Conservation (phyloP, 2,797 vertebrate species). For the Enteromius viviparus region DNA sequence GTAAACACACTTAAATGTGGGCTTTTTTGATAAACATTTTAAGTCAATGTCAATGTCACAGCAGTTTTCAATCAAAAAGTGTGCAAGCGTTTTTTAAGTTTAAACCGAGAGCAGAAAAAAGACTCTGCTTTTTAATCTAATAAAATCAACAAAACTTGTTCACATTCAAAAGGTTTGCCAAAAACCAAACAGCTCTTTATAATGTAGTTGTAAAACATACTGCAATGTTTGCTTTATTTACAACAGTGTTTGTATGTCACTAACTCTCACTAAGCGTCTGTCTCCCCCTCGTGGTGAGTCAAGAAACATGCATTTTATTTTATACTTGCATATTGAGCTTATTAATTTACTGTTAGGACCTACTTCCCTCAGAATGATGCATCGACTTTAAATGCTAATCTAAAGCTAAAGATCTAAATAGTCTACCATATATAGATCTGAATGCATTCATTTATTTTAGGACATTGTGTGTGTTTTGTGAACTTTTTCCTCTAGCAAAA, state of each 20-base stretch:
- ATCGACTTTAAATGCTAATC: too few relatives aligned
- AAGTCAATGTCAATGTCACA: neutral
- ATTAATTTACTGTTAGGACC: too few relatives aligned
- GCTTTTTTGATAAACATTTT: neutral
- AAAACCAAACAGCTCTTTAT: neutral
- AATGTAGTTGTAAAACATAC: neutral
- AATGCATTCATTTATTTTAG: neutral
- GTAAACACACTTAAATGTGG: neutral
- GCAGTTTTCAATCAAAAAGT: too few relatives aligned
- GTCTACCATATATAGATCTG: neutral
- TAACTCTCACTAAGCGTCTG: neutral
- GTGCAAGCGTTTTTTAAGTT: neutral
- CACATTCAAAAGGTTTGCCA: neutral
- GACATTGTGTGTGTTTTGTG: neutral
- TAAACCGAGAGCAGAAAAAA: neutral
- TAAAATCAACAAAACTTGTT: too few relatives aligned
- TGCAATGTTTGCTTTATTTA: neutral
- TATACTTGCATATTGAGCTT: too few relatives aligned
- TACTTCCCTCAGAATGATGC: too few relatives aligned
- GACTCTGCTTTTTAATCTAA: neutral
- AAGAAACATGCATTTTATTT: neutral
- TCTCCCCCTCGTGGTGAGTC: neutral
- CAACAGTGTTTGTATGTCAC: neutral
- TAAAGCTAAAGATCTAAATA: neutral
- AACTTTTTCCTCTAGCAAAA: neutral